phyloP scores from a whole-genome alignment of 2,797 vertebrate species.

The Sebastiscus tertius region DNA sequence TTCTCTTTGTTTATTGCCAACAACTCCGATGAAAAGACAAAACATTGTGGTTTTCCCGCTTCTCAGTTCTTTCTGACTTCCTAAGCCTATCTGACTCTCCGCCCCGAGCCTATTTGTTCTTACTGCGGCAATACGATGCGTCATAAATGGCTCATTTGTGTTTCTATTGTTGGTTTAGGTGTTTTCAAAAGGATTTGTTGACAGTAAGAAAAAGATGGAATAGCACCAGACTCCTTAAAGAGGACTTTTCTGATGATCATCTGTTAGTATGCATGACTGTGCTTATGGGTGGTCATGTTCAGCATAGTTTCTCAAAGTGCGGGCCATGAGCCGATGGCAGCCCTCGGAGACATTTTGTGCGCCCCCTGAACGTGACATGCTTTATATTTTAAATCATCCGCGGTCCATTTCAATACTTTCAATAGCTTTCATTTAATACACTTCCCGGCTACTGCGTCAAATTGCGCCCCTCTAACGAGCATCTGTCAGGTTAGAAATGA shows the following conservation, averaged over 20 bases:
- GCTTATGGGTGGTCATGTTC: background rate
- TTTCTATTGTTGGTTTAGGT: background rate
- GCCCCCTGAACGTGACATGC: background rate
- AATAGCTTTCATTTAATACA: background rate
- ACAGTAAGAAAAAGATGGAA: background rate
- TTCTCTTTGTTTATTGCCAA: background rate
- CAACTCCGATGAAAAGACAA: background rate
- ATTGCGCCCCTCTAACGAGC: background rate
- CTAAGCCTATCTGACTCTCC: background rate
- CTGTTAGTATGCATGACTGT: background rate
- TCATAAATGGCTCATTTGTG: background rate
- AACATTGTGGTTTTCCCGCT: background rate
- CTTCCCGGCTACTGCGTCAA: background rate
- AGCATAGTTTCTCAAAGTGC: background rate
- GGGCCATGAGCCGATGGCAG: too few species aligned
- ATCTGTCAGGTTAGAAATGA: background rate
- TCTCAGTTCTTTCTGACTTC: background rate
- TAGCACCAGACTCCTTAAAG: background rate
- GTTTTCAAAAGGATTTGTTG: background rate
- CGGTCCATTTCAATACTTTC: background rate
- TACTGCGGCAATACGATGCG: too few species aligned
- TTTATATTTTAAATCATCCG: background rate
- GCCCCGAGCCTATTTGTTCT: rapidly evolving
- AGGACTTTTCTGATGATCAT: background rate
- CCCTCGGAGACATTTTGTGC: too few species aligned